phyloP scores from a whole-genome alignment of 2,888 invertebrate species.

The Zeuzera pyrina region DNA sequence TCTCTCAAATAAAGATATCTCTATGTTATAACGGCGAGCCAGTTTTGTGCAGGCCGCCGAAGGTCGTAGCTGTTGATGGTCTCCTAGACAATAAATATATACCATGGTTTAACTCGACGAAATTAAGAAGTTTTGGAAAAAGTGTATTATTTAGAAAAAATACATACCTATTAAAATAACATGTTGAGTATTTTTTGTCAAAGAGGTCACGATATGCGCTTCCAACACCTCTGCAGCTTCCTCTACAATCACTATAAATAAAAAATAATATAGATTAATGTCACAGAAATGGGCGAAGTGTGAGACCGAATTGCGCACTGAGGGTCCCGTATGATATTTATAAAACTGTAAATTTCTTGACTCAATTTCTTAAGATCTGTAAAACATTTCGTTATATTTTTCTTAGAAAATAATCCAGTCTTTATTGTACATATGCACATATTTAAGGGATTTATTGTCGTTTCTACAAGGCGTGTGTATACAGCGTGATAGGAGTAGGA shows the following conservation, averaged over 20 bases:
- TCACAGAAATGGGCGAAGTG: too few relatives aligned
- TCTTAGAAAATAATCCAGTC: too few relatives aligned
- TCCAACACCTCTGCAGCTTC: constrained; percentile 93
- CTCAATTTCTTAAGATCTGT: too few relatives aligned
- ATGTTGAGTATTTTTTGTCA: constrained; percentile 81
- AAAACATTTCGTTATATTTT: too few relatives aligned
- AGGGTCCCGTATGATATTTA: too few relatives aligned
- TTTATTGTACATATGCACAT: too few relatives aligned
- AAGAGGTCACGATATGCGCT: constrained; percentile 83
- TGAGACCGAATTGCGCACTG: too few relatives aligned
- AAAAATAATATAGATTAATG: too few relatives aligned
- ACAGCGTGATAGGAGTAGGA: too few relatives aligned
- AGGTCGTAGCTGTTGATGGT: constrained; percentile 87
- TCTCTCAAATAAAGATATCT: constrained; percentile 87
- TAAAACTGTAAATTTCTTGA: too few relatives aligned
- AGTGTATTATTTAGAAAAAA: neutral
- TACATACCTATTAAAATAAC: constrained; percentile 83
- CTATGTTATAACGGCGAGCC: constrained; percentile 76
- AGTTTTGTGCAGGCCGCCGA: constrained; percentile 78
- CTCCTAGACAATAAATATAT: constrained; percentile 63
- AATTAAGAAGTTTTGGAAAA: neutral
- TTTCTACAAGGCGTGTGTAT: too few relatives aligned
- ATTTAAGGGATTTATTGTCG: too few relatives aligned
- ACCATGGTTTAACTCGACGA: neutral
- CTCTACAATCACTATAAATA: constrained; percentile 80